These are phyloP conservation scores for Drosophila subquinaria DNA, from an alignment of 2,888 invertebrate genomes.

Conservation along the genomic window DNA sequence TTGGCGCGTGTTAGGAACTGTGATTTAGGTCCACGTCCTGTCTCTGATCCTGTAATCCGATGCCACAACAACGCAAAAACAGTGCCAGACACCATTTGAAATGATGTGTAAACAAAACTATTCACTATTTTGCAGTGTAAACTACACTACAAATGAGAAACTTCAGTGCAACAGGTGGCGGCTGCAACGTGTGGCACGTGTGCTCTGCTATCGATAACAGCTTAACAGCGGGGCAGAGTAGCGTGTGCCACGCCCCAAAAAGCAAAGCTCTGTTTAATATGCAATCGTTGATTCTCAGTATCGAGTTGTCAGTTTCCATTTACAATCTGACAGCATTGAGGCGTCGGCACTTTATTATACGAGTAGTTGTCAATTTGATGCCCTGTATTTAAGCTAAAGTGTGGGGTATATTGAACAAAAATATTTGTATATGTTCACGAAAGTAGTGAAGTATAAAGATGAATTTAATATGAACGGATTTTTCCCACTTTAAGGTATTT, in stretches of 20 bases:
- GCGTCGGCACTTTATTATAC: constrained; percentile 24
- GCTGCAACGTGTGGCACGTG: constrained; percentile 47
- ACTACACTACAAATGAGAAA: background rate
- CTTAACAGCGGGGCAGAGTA: background rate
- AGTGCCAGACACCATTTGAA: background rate
- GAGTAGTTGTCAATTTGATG: constrained; percentile 13
- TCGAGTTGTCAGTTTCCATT: constrained; percentile 54
- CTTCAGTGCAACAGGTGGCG: constrained; percentile 43
- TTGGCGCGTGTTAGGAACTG: constrained; percentile 22
- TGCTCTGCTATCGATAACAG: constrained; percentile 39
- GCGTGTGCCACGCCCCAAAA: constrained; percentile 33
- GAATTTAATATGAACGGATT: background rate
- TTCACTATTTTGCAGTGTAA: constrained; percentile 1
- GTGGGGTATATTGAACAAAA: background rate
- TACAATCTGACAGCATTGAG: constrained; percentile 31
- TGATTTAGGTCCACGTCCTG: constrained; percentile 1
- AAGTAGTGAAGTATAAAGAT: background rate
- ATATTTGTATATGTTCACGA: background rate
- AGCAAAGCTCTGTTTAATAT: constrained; percentile 54
- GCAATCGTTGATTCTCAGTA: constrained; percentile 45
- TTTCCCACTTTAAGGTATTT: background rate
- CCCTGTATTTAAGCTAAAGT: background rate
- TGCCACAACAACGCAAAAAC: constrained; percentile 19
- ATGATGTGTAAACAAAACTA: constrained; percentile 36
- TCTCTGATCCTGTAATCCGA: constrained; percentile 47